Percentiles rank a stretch among this genome's conserved stretches.
phyloP scores from a whole-genome alignment of 2,888 invertebrate species.

The Troides helena region DNA sequence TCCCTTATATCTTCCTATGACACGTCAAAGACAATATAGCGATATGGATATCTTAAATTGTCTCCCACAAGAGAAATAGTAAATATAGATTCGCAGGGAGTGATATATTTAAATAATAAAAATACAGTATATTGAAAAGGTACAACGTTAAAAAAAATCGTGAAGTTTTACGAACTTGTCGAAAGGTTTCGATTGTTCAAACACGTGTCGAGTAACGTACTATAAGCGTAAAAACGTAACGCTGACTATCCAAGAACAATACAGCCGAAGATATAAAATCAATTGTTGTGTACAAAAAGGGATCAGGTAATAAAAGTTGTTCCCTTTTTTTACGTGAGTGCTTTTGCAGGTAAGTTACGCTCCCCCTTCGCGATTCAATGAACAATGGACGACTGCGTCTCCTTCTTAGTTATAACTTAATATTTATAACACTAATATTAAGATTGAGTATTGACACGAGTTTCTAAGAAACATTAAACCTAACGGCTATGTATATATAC shows the following conservation, averaged over 20 bases:
- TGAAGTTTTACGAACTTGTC: constrained; percentile 7
- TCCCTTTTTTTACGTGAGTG: constrained; percentile 25
- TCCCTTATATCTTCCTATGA: too few species aligned
- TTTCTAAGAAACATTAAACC: neutral
- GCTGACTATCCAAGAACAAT: constrained; percentile 17
- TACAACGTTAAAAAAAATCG: neutral
- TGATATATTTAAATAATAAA: neutral
- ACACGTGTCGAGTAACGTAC: constrained; percentile 12
- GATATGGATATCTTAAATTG: too few species aligned
- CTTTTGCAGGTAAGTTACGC: constrained; percentile 36
- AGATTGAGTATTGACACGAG: neutral
- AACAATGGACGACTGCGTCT: constrained; percentile 30
- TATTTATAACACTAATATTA: constrained; percentile 14
- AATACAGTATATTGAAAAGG: neutral
- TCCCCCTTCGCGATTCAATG: constrained; percentile 33
- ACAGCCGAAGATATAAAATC: constrained; percentile 24
- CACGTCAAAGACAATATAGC: too few species aligned
- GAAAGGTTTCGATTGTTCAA: constrained; percentile 1
- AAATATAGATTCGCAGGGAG: too few species aligned
- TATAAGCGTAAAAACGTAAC: constrained; percentile 8
- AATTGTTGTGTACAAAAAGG: constrained; percentile 26
- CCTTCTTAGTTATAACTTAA: constrained; percentile 24
- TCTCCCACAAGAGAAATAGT: too few species aligned
- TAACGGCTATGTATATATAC: neutral
- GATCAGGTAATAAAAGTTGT: constrained; percentile 30